Base-by-base conservation (phyloP, 2,888 invertebrate genomes). In the Hololepta plana region DNA sequence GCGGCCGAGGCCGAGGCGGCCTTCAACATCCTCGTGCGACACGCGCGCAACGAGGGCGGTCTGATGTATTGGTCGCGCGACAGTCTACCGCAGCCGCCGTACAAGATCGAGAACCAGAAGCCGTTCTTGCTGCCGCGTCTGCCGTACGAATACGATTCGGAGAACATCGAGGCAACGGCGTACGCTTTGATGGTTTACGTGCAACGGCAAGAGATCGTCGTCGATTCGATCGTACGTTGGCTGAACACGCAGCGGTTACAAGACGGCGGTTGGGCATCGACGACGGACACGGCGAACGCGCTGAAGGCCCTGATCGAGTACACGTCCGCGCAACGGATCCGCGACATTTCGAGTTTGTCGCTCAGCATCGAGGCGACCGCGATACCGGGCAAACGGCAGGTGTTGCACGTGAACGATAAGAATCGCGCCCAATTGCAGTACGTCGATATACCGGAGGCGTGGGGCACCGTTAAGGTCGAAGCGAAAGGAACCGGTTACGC, bases 401-500 rank as follows among this genome's bases (percentile, higher is more conserved):
- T 62, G 1, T 59, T 87, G 30, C 63, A 65, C 40, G 73, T 88
- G 8, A 67, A 69, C 38, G 70, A 77, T 41, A 64, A 72, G 34
- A 82, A 87, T 57, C 59, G 87, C 31, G 85, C 82, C 3, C 59
- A 62, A 38, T 62, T 82, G 42, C 87, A 87, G 55, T 67, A 60
- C 34, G 66, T 88, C 30, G 74, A 84, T 41, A 84, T 90, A 50
- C 85, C 87, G 0, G 72, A 79, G 44, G 90, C 90, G 23, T 93
- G 85, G 81, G 93, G 93, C 43, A 87, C 85, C 1, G 82, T 93
- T 17, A 81, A 85, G 55, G 85, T 91, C 23, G 76, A 82, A 40
- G 90, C 85, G 0, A 77, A 76, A 47, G 95, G 93, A 35, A 81
- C 85, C 3, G 93, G 93, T n/a, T 82, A 81, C 56, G 90, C 91